These are phyloP conservation scores for Temnothorax nylanderi DNA, from an alignment of 1,140 invertebrate species.

Conservation along the genomic window DNA sequence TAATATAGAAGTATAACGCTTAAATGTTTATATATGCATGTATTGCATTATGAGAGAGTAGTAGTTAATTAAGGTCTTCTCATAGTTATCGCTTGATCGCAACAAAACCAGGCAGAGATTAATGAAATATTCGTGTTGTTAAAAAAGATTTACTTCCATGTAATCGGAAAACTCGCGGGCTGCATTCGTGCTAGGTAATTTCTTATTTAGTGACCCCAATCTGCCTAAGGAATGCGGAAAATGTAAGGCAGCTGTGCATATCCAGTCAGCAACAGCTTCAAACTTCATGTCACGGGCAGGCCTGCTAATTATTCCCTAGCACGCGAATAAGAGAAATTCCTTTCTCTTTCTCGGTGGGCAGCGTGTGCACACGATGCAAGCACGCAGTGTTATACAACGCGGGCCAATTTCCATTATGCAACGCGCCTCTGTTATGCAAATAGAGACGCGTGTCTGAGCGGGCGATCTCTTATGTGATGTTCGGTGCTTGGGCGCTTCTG, in stretches of 20 bases:
- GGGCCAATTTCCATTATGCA: slow-evolving; percentile 70
- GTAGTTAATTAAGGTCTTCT: slow-evolving; percentile 24
- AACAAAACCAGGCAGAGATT: slow-evolving; percentile 37
- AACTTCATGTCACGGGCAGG: slow-evolving; percentile 72
- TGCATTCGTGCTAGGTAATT: slow-evolving; percentile 35
- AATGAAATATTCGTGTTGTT: slow-evolving; percentile 44
- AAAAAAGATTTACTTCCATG: slow-evolving; percentile 14
- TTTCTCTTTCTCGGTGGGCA: slow-evolving; percentile 64
- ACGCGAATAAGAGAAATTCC: slow-evolving; percentile 76
- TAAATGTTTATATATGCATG: background rate
- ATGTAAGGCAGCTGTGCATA: slow-evolving; percentile 57
- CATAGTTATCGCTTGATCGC: slow-evolving; percentile 18
- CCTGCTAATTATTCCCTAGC: slow-evolving; percentile 75
- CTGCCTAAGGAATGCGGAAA: slow-evolving; percentile 46
- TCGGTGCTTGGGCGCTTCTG: slow-evolving; percentile 50
- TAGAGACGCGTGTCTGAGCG: slow-evolving; percentile 69
- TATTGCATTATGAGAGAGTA: background rate
- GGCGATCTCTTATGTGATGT: slow-evolving; percentile 65
- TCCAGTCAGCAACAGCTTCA: slow-evolving; percentile 59
- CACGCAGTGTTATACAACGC: slow-evolving; percentile 66
- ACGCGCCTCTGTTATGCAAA: slow-evolving; percentile 74
- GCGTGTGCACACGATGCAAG: slow-evolving; percentile 37
- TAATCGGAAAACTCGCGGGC: slow-evolving; percentile 20
- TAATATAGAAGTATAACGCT: background rate
- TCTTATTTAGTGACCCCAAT: slow-evolving; percentile 58